Conservation (phyloP, 1,140 invertebrate genomes). For the Bombus balteatus region DNA sequence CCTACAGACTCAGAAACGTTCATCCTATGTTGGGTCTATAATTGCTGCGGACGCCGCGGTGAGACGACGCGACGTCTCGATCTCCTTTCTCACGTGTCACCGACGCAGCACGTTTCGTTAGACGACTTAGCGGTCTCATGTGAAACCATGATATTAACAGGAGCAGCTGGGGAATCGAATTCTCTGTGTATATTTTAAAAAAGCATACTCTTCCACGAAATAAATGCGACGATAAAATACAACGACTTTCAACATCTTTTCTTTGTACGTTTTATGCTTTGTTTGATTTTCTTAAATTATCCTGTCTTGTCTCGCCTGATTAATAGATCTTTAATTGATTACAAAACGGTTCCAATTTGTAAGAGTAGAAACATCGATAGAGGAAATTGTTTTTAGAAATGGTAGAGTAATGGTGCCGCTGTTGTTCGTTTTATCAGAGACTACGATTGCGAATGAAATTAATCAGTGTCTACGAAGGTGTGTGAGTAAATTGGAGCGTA, state of each 20-base stretch:
- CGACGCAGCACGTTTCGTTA: slow-evolving; percentile 61
- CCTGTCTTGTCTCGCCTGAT: background rate
- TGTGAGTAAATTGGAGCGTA: slow-evolving; percentile 41
- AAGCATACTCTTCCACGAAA: no score
- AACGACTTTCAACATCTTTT: background rate
- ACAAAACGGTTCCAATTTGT: background rate
- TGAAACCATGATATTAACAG: slow-evolving; percentile 62
- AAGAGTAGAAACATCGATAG: background rate
- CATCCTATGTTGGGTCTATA: slow-evolving; percentile 32
- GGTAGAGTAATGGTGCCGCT: background rate
- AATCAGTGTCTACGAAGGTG: slow-evolving; percentile 5
- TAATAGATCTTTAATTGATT: background rate
- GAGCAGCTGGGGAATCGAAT: slow-evolving; percentile 4
- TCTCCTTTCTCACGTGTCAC: slow-evolving; percentile 68
- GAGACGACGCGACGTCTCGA: background rate
- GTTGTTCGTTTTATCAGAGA: slow-evolving; percentile 11
- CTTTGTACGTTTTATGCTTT: background rate
- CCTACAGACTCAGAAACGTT: slow-evolving; percentile 17
- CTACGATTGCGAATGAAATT: background rate
- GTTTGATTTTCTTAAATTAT: background rate
- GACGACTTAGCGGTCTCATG: slow-evolving; percentile 39
- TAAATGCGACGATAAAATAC: no score
- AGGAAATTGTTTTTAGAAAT: background rate
- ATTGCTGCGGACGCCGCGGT: slow-evolving; percentile 30
- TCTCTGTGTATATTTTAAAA: background rate